Evolutionary conservation across 2,888 invertebrate species (phyloP).

Genomic region (Melinaea marsaeus): DNA sequence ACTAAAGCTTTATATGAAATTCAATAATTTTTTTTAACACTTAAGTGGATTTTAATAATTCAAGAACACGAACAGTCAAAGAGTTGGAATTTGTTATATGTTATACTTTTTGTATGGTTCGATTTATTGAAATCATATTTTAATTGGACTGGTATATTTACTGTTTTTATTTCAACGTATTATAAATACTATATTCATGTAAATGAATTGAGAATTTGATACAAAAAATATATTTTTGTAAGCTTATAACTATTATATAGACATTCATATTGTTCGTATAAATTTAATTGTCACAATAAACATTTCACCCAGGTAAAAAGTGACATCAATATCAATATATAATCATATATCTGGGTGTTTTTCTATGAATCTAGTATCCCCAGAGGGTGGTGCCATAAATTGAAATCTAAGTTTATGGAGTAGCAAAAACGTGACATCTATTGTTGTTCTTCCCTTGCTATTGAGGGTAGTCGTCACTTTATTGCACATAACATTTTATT

Average conservation of each 20-base stretch:
- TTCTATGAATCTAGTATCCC: conserved; percentile 23
- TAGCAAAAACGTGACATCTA: conserved; percentile 62
- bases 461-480: conserved; percentile 57
- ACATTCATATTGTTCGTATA: neutral
- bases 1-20: neutral
- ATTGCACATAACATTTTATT: conserved; percentile 40
- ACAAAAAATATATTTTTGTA: too few relatives aligned
- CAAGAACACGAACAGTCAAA: conserved; percentile 2
- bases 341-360: conserved; percentile 1
- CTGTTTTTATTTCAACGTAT: neutral
- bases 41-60: conserved; percentile 2
- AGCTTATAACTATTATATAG: too few relatives aligned
- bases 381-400: conserved; percentile 51
- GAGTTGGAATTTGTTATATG: neutral
- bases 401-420: conserved; percentile 65
- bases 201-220: too few relatives aligned
- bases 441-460: conserved; percentile 51
- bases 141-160: neutral
- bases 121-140: neutral
- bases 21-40: conserved; percentile 2
- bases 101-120: neutral
- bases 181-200: too few relatives aligned
- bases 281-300: neutral
- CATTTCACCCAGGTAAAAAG: neutral
- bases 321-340: conserved; percentile 1